Conservation (phyloP, 2,888 invertebrate species). For the Lamproptera curius region DNA sequence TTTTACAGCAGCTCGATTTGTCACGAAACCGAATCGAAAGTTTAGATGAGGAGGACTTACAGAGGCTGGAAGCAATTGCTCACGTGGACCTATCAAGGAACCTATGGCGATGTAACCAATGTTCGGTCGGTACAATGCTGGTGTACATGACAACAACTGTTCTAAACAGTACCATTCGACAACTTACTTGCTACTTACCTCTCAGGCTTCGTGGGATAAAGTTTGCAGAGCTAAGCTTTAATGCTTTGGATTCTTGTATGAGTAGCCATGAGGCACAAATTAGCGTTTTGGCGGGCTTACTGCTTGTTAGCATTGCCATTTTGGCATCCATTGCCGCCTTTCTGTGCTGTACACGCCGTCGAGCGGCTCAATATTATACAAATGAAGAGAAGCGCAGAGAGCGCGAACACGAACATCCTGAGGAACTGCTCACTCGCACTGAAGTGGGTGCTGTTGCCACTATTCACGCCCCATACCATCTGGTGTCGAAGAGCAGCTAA, state of each 20-base stretch:
- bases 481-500: slow-evolving; percentile 59
- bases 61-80: slow-evolving; percentile 77
- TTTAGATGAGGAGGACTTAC: slow-evolving; percentile 76
- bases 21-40: slow-evolving; percentile 85
- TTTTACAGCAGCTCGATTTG: slow-evolving; percentile 82
- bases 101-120: slow-evolving; percentile 83
- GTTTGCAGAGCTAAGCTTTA: slow-evolving; percentile 48
- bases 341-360: slow-evolving; percentile 82
- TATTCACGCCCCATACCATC: slow-evolving; percentile 59
- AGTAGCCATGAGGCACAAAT: slow-evolving; percentile 75
- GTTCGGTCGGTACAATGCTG: slow-evolving; percentile 78
- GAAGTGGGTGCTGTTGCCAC: slow-evolving; percentile 61
- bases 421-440: slow-evolving; percentile 51
- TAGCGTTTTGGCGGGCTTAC: slow-evolving; percentile 76
- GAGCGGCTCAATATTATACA: slow-evolving; percentile 87
- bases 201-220: slow-evolving; percentile 65
- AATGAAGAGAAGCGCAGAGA: slow-evolving; percentile 82
- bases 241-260: slow-evolving; percentile 59
- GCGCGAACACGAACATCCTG: slow-evolving; percentile 60
- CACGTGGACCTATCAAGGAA: slow-evolving; percentile 78
- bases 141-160: slow-evolving; percentile 76
- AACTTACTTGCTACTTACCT: slow-evolving; percentile 79
- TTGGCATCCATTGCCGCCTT: slow-evolving; percentile 77
- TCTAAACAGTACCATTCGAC: slow-evolving; percentile 66
- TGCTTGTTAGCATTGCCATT: slow-evolving; percentile 55